Evolutionary conservation across 2,113 vertebrate genomes (phyloP).

Genomic region (Polyodon spathula): DNA sequence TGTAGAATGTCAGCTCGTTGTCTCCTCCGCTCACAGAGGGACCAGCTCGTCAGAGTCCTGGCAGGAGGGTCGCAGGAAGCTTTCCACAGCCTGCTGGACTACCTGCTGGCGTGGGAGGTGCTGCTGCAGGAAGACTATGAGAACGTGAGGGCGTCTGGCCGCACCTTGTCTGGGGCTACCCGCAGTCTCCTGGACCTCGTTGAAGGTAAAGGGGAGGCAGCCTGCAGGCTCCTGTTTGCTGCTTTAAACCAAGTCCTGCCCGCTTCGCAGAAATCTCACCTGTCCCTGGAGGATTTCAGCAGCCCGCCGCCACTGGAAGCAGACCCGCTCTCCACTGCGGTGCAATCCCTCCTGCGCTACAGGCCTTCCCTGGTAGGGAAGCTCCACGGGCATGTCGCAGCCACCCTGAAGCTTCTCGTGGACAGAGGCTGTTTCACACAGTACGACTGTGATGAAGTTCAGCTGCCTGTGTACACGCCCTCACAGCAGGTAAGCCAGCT

Average conservation of each 20-base stretch:
- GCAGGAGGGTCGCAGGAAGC: constrained; percentile 55
- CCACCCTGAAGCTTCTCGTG: constrained; percentile 38
- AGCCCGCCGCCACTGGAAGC: not conserved
- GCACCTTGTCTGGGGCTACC: constrained; percentile 45
- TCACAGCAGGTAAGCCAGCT: constrained; percentile 60
- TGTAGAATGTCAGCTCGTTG: constrained; percentile 49
- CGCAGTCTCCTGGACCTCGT: constrained; percentile 61
- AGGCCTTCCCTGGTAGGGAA: constrained; percentile 52
- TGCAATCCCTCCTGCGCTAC: constrained; percentile 41
- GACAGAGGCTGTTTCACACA: constrained; percentile 45
- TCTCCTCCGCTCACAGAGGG: constrained; percentile 52
- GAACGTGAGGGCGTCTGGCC: constrained; percentile 36
- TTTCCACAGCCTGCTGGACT: constrained; percentile 63
- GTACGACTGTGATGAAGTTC: constrained; percentile 58
- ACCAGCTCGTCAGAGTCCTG: constrained; percentile 52
- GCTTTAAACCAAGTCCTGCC: constrained; percentile 47
- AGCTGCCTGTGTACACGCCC: constrained; percentile 56
- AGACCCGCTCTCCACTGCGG: constrained; percentile 16
- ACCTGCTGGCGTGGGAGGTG: constrained; percentile 55
- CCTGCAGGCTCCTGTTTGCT: constrained; percentile 40
- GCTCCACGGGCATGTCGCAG: constrained; percentile 48
- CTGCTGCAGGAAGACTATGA: constrained; percentile 71
- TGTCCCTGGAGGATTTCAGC: constrained; percentile 23
- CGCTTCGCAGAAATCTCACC: constrained; percentile 24
- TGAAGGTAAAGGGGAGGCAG: constrained; percentile 52